These are phyloP conservation scores for Nesoenas mayeri DNA, from an alignment of 2,113 vertebrate species.

Conservation along the genomic window DNA sequence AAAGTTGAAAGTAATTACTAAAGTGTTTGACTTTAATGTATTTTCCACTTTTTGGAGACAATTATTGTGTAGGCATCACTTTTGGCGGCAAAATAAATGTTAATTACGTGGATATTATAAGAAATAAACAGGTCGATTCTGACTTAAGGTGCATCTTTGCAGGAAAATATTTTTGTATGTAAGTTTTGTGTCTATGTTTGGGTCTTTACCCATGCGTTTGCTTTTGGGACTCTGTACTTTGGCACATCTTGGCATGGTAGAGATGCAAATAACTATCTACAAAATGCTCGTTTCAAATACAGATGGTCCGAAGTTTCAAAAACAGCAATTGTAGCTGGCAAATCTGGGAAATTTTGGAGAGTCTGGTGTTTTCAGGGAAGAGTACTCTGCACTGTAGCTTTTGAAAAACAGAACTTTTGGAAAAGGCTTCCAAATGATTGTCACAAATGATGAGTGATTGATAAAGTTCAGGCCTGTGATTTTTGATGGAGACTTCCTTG, in stretches of 20 bases:
- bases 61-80: not conserved
- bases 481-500: not conserved
- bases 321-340: not conserved
- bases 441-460: not conserved
- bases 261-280: not conserved
- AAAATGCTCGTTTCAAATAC: constrained; percentile 28
- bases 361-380: not conserved
- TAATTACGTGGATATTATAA: not conserved
- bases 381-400: not conserved
- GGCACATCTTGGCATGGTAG: not conserved
- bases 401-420: not conserved
- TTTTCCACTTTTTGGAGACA: not conserved
- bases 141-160: not conserved
- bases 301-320: constrained; percentile 25
- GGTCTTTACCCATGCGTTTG: not conserved
- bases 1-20: not conserved
- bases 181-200: not conserved
- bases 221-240: not conserved
- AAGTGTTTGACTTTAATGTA: not conserved
- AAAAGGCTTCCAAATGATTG: not conserved
- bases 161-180: not conserved
- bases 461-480: not conserved
- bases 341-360: not conserved
- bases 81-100: not conserved
- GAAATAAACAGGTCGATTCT: not conserved